Conservation (phyloP, 2,888 invertebrate species). For the Archaeoteleia sp. region DNA sequence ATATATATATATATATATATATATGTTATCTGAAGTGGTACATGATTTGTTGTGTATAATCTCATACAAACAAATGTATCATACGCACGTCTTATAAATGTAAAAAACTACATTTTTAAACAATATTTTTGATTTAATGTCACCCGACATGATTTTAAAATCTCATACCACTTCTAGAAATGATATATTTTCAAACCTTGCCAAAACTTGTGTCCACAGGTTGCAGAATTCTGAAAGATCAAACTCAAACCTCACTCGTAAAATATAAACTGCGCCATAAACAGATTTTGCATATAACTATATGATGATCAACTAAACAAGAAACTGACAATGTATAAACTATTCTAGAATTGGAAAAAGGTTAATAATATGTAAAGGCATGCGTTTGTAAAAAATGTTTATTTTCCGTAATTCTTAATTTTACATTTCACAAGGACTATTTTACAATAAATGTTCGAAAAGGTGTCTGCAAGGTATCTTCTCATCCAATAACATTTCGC, state of each 20-base stretch:
- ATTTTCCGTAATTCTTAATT: constrained; percentile 22
- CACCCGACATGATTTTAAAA: too few species aligned
- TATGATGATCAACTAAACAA: constrained; percentile 21
- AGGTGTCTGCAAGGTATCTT: constrained; percentile 14
- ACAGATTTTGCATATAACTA: too few species aligned
- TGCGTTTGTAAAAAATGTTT: constrained; percentile 27
- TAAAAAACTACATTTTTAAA: too few species aligned
- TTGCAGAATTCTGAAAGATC: constrained; percentile 15
- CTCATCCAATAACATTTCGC: constrained; percentile 11
- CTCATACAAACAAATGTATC: too few species aligned
- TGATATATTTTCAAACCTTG: constrained; percentile 13
- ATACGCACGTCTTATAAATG: too few species aligned
- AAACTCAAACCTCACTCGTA: neutral
- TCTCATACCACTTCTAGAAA: too few species aligned
- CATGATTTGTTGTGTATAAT: too few species aligned
- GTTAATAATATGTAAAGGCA: constrained; percentile 10
- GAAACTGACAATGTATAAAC: constrained; percentile 1
- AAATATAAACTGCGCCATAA: constrained; percentile 5
- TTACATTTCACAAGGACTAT: constrained; percentile 33
- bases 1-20: too few species aligned
- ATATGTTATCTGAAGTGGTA: too few species aligned
- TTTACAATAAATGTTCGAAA: constrained; percentile 25
- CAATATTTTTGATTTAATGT: too few species aligned
- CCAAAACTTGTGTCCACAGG: constrained; percentile 4
- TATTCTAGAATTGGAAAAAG: constrained; percentile 3